phyloP scores from a whole-genome alignment of 2,888 invertebrate genomes.

The Standfussiana lucernea region DNA sequence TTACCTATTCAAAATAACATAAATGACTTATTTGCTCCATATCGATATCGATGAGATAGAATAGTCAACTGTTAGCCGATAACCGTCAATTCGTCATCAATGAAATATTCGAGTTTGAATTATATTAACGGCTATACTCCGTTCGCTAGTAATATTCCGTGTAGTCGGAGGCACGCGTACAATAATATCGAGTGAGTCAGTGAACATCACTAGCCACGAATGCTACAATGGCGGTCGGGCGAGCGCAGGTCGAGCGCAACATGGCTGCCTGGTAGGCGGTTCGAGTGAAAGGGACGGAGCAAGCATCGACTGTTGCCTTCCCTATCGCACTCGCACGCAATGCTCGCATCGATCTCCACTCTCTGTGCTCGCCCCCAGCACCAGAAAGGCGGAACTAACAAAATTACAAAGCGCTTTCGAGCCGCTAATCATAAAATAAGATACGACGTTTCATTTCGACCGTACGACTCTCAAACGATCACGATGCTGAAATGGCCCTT shows the following conservation, averaged over 20 bases:
- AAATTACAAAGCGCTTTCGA: constrained; percentile 91
- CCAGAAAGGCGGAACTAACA: constrained; percentile 91
- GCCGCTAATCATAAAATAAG: constrained; percentile 91
- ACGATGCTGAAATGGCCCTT: constrained; percentile 90
- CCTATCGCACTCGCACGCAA: constrained; percentile 86
- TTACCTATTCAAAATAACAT: constrained; percentile 20
- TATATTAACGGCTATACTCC: constrained; percentile 50
- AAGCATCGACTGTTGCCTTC: constrained; percentile 79
- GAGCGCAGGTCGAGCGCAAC: constrained; percentile 91
- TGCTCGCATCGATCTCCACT: constrained; percentile 90
- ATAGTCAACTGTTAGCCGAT: constrained; percentile 19
- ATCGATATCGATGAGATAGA: constrained; percentile 24
- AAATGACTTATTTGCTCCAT: constrained; percentile 5
- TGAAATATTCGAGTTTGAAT: constrained; percentile 50
- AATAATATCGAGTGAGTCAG: constrained; percentile 82
- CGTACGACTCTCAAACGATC: constrained; percentile 90
- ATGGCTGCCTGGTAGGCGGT: constrained; percentile 91
- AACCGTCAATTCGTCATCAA: constrained; percentile 40
- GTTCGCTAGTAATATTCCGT: constrained; percentile 60
- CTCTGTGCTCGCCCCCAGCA: constrained; percentile 90
- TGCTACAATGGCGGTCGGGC: constrained; percentile 91
- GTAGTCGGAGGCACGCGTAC: constrained; percentile 67
- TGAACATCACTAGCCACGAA: constrained; percentile 89
- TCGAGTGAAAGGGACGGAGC: constrained; percentile 85
- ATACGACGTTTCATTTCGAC: constrained; percentile 91